phyloP scores from a whole-genome alignment of 2,888 invertebrate species.

The Platycnemis pennipes region DNA sequence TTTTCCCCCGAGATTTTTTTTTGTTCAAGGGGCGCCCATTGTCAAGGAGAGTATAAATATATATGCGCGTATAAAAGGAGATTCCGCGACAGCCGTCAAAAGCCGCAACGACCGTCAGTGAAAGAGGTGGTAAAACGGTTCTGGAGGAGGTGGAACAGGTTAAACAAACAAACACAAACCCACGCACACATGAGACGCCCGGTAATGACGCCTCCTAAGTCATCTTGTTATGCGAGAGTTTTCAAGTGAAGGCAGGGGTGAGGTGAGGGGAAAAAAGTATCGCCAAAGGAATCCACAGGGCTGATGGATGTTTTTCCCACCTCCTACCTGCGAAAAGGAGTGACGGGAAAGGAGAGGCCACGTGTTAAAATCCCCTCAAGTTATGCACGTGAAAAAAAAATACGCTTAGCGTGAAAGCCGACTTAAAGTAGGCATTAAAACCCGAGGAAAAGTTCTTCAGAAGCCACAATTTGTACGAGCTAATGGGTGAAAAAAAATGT shows the following conservation, averaged over 20 bases:
- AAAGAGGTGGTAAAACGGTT: conserved; percentile 13
- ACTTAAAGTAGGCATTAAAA: neutral
- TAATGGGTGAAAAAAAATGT: conserved; percentile 10
- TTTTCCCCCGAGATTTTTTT: neutral
- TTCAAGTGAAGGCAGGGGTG: neutral
- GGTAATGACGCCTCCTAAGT: conserved; percentile 6
- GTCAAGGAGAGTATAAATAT: neutral
- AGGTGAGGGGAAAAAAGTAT: neutral
- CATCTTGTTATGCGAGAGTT: conserved; percentile 3
- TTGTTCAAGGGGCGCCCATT: neutral
- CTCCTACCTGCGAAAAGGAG: neutral
- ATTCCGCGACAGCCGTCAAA: neutral
- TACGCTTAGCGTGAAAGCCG: neutral
- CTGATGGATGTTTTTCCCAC: neutral
- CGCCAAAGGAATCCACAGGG: neutral
- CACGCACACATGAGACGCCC: neutral
- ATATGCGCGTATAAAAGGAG: neutral
- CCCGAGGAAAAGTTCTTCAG: neutral
- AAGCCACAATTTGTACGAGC: conserved; percentile 3
- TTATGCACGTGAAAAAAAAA: neutral
- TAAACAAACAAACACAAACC: neutral
- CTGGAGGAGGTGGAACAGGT: neutral
- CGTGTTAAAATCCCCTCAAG: conserved; percentile 20
- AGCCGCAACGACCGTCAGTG: neutral
- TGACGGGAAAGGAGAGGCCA: neutral